Evolutionary conservation across 2,888 invertebrate genomes (phyloP).

Genomic region (Sycophila texana): DNA sequence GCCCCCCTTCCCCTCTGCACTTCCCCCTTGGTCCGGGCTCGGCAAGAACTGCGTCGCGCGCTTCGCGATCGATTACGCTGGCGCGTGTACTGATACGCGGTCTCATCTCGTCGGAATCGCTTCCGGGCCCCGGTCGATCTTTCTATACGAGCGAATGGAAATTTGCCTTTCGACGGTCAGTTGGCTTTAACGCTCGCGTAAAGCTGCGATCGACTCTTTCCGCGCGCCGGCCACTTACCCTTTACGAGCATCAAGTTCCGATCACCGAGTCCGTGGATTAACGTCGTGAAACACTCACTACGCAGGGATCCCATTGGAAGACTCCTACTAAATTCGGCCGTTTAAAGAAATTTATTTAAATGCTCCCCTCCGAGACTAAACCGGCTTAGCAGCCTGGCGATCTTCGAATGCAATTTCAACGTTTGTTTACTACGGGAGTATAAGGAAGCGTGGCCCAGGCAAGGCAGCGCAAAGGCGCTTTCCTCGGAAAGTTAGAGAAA

Average conservation of each 20-base stretch:
- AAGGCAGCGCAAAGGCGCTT: constrained; percentile 27
- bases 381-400: no score
- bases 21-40: not conserved
- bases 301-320: no score
- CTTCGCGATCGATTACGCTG: constrained; percentile 4
- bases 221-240: no score
- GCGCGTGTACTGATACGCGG: constrained; percentile 41
- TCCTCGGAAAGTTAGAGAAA: constrained; percentile 49
- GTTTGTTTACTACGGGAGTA: constrained; percentile 15
- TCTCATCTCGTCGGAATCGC: constrained; percentile 29
- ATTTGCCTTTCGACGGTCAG: constrained; percentile 46
- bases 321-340: no score
- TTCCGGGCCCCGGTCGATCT: constrained; percentile 24
- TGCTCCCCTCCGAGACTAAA: no score
- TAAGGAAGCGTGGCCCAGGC: constrained; percentile 30
- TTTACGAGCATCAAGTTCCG: no score
- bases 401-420: not conserved
- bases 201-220: no score
- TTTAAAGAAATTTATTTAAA: not conserved
- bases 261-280: no score
- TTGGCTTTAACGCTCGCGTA: not conserved
- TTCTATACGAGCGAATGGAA: constrained; percentile 53
- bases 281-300: not conserved
- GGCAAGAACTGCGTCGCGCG: not conserved
- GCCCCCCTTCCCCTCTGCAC: not conserved